Evolutionary conservation across 1,140 invertebrate genomes (phyloP).

Genomic region (Chironomus tepperi): DNA sequence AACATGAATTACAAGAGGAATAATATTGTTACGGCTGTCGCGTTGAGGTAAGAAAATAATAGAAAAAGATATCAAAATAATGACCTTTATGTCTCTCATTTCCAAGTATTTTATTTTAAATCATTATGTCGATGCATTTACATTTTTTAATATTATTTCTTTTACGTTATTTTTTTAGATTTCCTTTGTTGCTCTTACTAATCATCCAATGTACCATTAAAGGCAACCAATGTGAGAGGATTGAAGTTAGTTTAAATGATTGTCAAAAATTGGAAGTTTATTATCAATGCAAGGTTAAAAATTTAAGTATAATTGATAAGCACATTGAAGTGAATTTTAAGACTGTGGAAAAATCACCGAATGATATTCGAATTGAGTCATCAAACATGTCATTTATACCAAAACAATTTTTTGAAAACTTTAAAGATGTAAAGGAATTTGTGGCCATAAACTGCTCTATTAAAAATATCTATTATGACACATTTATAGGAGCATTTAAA

Average conservation of each 20-base stretch:
- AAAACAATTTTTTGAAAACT: background rate
- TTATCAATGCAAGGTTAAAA: background rate
- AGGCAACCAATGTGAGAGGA: background rate
- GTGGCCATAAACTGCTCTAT: background rate
- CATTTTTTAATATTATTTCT: background rate
- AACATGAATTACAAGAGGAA: too few relatives aligned
- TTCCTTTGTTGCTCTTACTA: background rate
- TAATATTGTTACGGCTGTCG: background rate
- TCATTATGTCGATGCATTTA: too few relatives aligned
- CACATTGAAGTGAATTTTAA: background rate
- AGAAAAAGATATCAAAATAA: conserved; percentile 5
- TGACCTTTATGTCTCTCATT: background rate
- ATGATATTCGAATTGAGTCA: background rate
- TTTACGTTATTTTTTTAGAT: background rate
- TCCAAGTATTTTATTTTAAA: too few relatives aligned
- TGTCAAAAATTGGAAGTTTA: background rate
- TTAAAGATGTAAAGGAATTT: background rate
- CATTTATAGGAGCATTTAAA: background rate
- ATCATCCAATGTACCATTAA: background rate
- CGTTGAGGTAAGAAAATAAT: background rate
- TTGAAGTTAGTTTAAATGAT: background rate
- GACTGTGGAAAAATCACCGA: background rate
- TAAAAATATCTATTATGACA: background rate
- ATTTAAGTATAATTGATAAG: background rate
- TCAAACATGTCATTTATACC: conserved; percentile 15